Base-by-base conservation (phyloP, 2,113 vertebrate species). In the Rutilus rutilus region DNA sequence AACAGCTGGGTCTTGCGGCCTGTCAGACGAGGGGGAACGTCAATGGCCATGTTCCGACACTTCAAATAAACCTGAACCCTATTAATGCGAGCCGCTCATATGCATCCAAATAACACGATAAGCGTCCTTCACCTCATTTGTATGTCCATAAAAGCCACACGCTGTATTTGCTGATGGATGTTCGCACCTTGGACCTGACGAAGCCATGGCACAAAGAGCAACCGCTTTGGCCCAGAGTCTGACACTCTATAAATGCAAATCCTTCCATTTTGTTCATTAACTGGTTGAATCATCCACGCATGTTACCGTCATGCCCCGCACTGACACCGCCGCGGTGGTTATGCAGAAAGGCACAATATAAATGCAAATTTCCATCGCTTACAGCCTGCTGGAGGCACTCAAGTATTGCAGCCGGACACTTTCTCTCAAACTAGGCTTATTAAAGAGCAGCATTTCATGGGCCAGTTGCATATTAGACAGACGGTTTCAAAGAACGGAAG, bases 291-390 rank as follows among this genome's bases (percentile, higher is more conserved):
- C 82, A 87, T 80, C 65, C 74, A 67, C 36, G 83, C 52, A 64
- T 83, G 84, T 86, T 87, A 85, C 88, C 88, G 88, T 76, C 84
- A 60, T 78, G 88, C 54, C 81, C 39, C 45, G 42, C 62, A 1
- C 57, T 78, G 59, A 88, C 81, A 80, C 75, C 85, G 71, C 83
- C 78, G 69, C 79, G 83, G 85, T 59, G 84, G 64, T 83, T 85
- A 84, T 87, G 78, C 62, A 85, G 62, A 84, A 30, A 79, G 54
- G 27, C 59, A 90, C 87, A 91, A 92, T 92, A 92, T 93, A 93
- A 92, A 94, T 93, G 91, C 89, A 85, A 91, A 94, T 93, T 93
- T 86, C 87, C 82, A 84, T 77, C 60, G 62, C 83, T 88, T 84
- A 64, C 87, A 80, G 81, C 76, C 78, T 50, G 82, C 52, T 76